Evolutionary conservation across 1,140 invertebrate genomes (phyloP).

Genomic region (Saccostrea cuccullata): DNA sequence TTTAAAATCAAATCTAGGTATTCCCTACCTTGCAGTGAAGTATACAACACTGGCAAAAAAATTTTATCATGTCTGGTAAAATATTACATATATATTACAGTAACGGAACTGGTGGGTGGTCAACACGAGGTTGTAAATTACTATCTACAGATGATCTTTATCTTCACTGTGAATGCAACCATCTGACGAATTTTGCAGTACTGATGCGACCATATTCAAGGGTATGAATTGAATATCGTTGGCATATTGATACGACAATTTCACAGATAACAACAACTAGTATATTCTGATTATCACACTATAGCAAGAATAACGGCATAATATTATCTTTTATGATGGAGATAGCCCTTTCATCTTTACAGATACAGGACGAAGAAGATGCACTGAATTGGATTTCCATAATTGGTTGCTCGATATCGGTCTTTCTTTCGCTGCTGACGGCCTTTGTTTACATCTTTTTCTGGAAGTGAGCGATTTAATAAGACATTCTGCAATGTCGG

Average conservation of each 20-base stretch:
- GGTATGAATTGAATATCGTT: neutral
- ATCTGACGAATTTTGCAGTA: neutral
- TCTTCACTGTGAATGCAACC: neutral
- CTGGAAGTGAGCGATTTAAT: neutral
- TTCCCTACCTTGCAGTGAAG: neutral
- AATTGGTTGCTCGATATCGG: neutral
- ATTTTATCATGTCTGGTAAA: too few species aligned
- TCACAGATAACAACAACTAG: too few species aligned
- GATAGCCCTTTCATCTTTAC: neutral
- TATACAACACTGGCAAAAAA: neutral
- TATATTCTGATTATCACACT: too few species aligned
- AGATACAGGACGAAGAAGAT: neutral
- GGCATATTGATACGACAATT: too few species aligned
- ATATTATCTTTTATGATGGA: too few species aligned
- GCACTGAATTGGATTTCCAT: neutral
- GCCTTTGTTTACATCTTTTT: neutral
- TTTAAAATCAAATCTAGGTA: neutral
- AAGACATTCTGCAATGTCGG: too few species aligned
- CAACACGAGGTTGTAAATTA: neutral
- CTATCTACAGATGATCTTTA: neutral
- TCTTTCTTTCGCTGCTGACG: neutral
- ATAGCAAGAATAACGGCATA: too few species aligned
- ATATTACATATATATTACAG: neutral
- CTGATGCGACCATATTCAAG: neutral
- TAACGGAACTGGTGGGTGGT: neutral